Conservation (phyloP, 2,888 invertebrate genomes). For the Brachylomia viminalis region DNA sequence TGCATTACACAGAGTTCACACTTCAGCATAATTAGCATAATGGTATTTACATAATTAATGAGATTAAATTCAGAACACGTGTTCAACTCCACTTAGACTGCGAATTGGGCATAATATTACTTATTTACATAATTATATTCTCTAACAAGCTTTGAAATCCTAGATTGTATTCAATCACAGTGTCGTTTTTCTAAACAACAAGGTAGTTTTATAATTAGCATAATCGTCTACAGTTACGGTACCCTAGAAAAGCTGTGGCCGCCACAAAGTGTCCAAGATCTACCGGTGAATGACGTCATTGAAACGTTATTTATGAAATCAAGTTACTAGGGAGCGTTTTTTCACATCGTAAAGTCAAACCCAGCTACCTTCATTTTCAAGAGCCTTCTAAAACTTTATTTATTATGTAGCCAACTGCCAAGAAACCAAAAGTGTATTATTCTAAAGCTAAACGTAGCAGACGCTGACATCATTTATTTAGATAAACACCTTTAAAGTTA, state of each 20-base stretch:
- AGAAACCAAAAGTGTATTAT: neutral
- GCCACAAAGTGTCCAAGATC: neutral
- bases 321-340: neutral
- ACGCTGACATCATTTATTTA: neutral
- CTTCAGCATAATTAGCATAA: constrained; percentile 14
- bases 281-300: neutral
- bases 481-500: neutral
- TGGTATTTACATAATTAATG: constrained; percentile 13
- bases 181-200: neutral
- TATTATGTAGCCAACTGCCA: neutral
- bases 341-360: no score
- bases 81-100: neutral
- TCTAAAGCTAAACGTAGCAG: no score
- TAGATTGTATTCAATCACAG: neutral
- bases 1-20: constrained; percentile 1
- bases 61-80: neutral
- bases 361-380: neutral
- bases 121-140: neutral
- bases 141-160: neutral
- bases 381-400: neutral
- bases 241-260: neutral
- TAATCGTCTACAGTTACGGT: neutral
- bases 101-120: neutral
- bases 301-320: neutral
- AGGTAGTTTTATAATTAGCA: no score